Evolutionary conservation across 37 sponge, comb jelly and placozoan genomes (phyloP).

Genomic region (Eunapius fragilis): DNA sequence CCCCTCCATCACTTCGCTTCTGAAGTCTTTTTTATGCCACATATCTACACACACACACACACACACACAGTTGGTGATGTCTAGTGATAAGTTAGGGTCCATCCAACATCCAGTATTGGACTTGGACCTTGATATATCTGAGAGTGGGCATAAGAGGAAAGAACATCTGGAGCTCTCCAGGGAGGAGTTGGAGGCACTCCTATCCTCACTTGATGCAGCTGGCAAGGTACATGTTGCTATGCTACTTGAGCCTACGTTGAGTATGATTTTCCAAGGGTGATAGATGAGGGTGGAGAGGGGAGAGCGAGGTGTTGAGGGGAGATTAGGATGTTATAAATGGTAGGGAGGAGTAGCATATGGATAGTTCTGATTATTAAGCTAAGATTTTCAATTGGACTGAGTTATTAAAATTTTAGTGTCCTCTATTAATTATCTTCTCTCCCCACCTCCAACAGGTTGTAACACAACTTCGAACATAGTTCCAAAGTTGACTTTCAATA

Average conservation of each 20-base stretch:
- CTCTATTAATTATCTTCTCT: neutral
- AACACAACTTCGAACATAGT: conserved; percentile 27
- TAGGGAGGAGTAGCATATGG: too few relatives aligned
- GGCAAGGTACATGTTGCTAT: conserved; percentile 48
- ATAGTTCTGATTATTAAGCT: too few relatives aligned
- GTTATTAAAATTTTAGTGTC: neutral
- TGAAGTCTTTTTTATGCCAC: too few relatives aligned
- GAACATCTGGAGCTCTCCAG: conserved; percentile 57
- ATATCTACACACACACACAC: too few relatives aligned
- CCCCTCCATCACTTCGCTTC: too few relatives aligned
- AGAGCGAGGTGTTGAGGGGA: neutral
- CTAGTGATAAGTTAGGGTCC: conserved; percentile 72
- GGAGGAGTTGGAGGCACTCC: conserved; percentile 57
- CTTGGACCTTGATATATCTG: conserved; percentile 48
- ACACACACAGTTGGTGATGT: conserved; percentile 64
- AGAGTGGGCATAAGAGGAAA: conserved; percentile 30
- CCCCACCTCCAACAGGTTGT: conserved; percentile 8
- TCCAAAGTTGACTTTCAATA: neutral
- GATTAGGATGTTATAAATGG: too few relatives aligned
- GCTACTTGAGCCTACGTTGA: neutral
- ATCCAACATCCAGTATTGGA: conserved; percentile 66
- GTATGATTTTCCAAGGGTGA: too few relatives aligned
- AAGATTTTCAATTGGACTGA: neutral
- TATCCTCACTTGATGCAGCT: conserved; percentile 73
- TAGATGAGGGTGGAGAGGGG: neutral